Base-by-base conservation (phyloP, 2,113 vertebrate species). In the Phasianus colchicus region DNA sequence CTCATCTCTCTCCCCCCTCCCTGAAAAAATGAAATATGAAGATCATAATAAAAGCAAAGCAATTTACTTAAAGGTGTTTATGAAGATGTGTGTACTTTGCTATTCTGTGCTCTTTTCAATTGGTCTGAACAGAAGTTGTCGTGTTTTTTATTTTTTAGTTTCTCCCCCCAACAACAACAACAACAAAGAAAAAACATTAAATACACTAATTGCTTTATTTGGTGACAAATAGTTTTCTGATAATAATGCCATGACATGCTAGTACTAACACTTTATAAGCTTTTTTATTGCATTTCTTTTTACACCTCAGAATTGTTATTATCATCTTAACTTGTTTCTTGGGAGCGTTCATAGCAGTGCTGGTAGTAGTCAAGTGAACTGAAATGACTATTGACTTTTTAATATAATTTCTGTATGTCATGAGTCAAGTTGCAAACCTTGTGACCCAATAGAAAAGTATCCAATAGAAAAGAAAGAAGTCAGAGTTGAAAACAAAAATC, bases 271-370 rank as follows among this genome's bases (percentile, higher is more conserved):
- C 75, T 88, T 91, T 42, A 54, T 69, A 25, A 1, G 3, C 48
- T 82, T 90, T 43, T 82, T 50, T 58, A 86, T 45, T 57, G 45
- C 78, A 70, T 73, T 93, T 87, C 82, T 79, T 73, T 73, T 87
- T 92, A 34, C 24, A 50, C 36, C 86, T 54, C 21, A 29, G 27
- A 89, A 48, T 69, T 86, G 58, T 82, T 94, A 90, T 65, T 93
- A 79, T 78, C 36, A 79, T 81, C 36, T 32, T 87, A 18, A 13
- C 40, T 84, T 77, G 19, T 54, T 96, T 47, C 55, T 83, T 60
- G 42, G 50, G 45, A 95, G 40, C 36, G 14, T 82, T 87, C 38
- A 1, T 36, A 36, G 64, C 10, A 10, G 4, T 65, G 48, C 16
- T 76, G 43, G 52, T 70, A 47, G 38, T 93, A 83, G 72, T 80